A percentile compares a stretch with the other conserved stretches of the same genome.
Evolutionary conservation across 2,113 vertebrate species (phyloP).

Genomic region (Caranx melampygus): DNA sequence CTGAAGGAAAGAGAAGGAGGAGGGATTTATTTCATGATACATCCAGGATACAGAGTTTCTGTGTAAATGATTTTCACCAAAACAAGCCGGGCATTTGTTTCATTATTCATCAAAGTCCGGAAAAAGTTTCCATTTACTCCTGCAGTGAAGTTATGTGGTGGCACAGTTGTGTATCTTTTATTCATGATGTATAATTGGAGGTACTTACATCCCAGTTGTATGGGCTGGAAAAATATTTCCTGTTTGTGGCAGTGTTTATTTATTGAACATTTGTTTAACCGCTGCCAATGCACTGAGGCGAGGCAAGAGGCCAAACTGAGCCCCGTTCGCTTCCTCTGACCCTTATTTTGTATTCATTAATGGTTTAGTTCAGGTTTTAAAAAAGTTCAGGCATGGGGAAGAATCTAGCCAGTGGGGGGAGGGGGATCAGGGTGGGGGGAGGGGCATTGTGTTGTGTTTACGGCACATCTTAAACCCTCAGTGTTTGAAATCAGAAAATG

Average conservation of each 20-base stretch:
- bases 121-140: not conserved
- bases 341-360: constrained; percentile 6
- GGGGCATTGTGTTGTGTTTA: not conserved
- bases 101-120: constrained; percentile 2
- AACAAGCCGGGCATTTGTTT: not conserved
- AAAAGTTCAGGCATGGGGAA: not conserved
- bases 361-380: no score
- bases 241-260: not conserved
- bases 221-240: not conserved
- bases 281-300: not conserved
- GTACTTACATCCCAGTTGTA: not conserved
- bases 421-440: no score
- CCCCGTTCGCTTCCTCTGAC: not conserved
- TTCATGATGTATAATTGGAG: constrained; percentile 12
- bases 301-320: constrained; percentile 1
- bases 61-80: no score
- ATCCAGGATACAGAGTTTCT: not conserved
- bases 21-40: not conserved
- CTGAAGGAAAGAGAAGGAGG: not conserved
- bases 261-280: constrained; percentile 10
- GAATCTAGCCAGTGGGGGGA: no score
- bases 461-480: not conserved
- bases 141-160: not conserved
- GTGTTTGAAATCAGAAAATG: not conserved
- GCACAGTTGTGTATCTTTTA: constrained; percentile 10